These are phyloP conservation scores for Agrotis segetum DNA, from an alignment of 2,888 invertebrate species.

Conservation along the genomic window DNA sequence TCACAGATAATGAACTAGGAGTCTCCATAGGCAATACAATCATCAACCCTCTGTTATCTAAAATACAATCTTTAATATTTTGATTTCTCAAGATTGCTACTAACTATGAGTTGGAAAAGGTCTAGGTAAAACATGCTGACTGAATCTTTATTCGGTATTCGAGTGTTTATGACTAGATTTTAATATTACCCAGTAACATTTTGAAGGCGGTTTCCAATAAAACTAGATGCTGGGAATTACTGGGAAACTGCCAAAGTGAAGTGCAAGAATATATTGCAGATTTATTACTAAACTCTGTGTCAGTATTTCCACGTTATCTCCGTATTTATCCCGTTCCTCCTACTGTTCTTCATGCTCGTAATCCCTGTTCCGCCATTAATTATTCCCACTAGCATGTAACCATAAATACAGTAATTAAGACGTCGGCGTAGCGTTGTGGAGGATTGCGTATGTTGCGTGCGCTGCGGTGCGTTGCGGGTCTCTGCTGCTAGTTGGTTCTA, in stretches of 20 bases:
- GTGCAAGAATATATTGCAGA: too few species aligned
- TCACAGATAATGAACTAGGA: neutral
- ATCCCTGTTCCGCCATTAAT: conserved; percentile 35
- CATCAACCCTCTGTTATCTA: neutral
- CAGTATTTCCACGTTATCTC: neutral
- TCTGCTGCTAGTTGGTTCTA: neutral
- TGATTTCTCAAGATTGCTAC: neutral
- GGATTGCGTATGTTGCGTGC: conserved; percentile 48
- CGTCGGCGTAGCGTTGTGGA: conserved; percentile 50
- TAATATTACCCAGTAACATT: neutral
- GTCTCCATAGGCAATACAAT: neutral
- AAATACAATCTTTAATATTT: too few species aligned
- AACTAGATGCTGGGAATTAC: too few species aligned
- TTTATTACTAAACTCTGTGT: too few species aligned
- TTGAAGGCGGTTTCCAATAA: too few species aligned
- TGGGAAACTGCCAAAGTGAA: too few species aligned
- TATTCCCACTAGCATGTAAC: conserved; percentile 43
- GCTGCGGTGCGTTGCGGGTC: conserved; percentile 27
- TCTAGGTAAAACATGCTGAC: neutral
- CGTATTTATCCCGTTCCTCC: conserved; percentile 3
- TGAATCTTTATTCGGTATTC: too few species aligned
- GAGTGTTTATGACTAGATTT: too few species aligned
- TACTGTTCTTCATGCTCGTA: conserved; percentile 6
- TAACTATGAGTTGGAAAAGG: neutral
- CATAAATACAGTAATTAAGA: conserved; percentile 69